Base-by-base conservation (phyloP, 2,888 invertebrate genomes). In the Frankliniella fusca region DNA sequence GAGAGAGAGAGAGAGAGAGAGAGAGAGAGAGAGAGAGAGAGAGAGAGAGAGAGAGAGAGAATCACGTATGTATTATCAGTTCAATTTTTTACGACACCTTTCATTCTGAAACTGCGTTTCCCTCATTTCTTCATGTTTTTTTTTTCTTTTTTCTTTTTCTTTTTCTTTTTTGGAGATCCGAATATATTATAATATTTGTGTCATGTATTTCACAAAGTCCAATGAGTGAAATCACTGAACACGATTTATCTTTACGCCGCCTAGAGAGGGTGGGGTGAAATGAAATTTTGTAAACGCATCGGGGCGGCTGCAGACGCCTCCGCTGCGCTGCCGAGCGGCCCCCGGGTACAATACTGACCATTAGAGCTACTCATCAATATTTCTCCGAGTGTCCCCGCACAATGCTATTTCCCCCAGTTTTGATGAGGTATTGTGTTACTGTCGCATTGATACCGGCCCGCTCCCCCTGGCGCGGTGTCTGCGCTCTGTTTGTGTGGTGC, bases 101-200 rank as follows among this genome's bases (percentile, higher is more conserved):
- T 76, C 70, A 23, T 76, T 27, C 8, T 27, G 12, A 10, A 23
- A 76, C 23, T 76, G 27, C 27, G 70, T 76, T 76, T 27, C 27
- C 70, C 70, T 76, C 70, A 76, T 76, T 76, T 76, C 70, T 76
- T 76, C 70, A 76, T n/a, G n/a, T n/a, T n/a, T n/a, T n/a, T n/a
- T n/a, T n/a, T n/a, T n/a, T n/a, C n/a, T n/a, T n/a, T n/a, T n/a
- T n/a, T n/a, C n/a, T n/a, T n/a, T n/a, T n/a, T n/a, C n/a, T n/a
- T n/a, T n/a, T n/a, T n/a, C n/a, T n/a, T 76, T 76, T 76, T 27
- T 76, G 70, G n/a, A 76, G 20, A 23, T 27, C 0, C 70, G 27
- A 76, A 76, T 76, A 76, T 76, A 76, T 23, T 76, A 27, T 27
- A 76, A 76, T 76, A 76, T 76, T 76, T 12, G 27, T 27, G 27